Evolutionary conservation across 2,797 vertebrate species (phyloP).

Genomic region (Mus minutoides): DNA sequence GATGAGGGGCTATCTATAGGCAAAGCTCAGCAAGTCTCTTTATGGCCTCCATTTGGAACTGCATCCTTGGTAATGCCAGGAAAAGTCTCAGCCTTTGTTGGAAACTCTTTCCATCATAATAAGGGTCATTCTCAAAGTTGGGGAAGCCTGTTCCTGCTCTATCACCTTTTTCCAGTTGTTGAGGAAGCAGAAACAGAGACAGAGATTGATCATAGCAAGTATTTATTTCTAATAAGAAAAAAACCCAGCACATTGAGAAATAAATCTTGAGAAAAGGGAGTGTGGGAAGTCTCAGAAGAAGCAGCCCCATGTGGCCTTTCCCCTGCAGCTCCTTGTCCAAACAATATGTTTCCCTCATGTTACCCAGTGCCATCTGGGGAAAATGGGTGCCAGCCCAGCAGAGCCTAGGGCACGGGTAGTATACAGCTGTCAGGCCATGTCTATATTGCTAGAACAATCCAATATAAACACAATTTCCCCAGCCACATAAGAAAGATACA

Average conservation of each 20-base stretch:
- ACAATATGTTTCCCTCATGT: background rate
- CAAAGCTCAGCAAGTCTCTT: background rate
- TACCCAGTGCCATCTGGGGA: background rate
- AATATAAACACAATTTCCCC: slow-evolving; percentile 34
- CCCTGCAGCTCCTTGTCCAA: background rate
- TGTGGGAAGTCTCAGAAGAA: background rate
- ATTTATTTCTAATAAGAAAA: background rate
- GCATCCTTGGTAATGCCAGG: background rate
- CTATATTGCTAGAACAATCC: background rate
- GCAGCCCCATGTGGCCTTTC: background rate
- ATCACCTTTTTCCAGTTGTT: background rate
- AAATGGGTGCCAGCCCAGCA: background rate
- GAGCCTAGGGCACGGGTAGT: background rate
- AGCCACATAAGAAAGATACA: background rate
- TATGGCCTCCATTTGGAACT: background rate
- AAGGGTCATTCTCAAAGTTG: background rate
- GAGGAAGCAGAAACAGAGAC: background rate
- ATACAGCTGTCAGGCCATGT: background rate
- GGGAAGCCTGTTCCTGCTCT: background rate
- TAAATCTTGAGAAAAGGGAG: background rate
- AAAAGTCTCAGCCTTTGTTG: background rate
- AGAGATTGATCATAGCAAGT: background rate
- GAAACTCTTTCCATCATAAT: background rate
- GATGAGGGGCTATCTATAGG: background rate
- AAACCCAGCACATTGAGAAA: background rate